These are phyloP conservation scores for Rhinolophus sinicus DNA, from an alignment of 2,113 vertebrate genomes.

Conservation along the genomic window DNA sequence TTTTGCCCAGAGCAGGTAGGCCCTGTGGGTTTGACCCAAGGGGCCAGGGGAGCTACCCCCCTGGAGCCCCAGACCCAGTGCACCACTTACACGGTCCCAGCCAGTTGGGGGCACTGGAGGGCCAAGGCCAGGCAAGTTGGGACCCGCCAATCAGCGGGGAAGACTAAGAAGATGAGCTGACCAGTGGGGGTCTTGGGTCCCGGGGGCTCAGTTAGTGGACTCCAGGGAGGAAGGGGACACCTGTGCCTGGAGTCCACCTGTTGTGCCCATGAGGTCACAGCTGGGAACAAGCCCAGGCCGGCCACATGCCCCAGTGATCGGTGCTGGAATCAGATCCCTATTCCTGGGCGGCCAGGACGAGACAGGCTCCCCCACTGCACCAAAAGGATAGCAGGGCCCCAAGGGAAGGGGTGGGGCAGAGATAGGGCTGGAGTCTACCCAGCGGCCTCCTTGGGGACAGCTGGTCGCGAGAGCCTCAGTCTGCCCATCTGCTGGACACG, in stretches of 20 bases:
- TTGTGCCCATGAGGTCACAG: not conserved
- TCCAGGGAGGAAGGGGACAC: not conserved
- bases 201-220: not conserved
- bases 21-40: not conserved
- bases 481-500: not conserved
- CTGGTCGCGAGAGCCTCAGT: not conserved
- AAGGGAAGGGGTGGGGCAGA: not conserved
- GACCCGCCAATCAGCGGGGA: too few species aligned
- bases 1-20: not conserved
- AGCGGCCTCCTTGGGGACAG: not conserved
- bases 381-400: not conserved
- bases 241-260: not conserved
- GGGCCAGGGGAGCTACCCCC: not conserved
- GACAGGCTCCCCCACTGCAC: too few species aligned
- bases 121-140: too few species aligned
- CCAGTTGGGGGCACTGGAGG: rapidly evolving
- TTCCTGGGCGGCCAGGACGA: not conserved
- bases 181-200: rapidly evolving
- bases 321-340: not conserved
- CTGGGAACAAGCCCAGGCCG: not conserved
- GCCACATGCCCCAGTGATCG: not conserved
- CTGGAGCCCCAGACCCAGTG: not conserved
- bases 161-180: not conserved
- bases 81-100: rapidly evolving
- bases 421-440: not conserved